Percentiles rank a stretch among this genome's conserved stretches.
Conservation (phyloP, 2,113 vertebrate species). For the Pluvialis apricaria region DNA sequence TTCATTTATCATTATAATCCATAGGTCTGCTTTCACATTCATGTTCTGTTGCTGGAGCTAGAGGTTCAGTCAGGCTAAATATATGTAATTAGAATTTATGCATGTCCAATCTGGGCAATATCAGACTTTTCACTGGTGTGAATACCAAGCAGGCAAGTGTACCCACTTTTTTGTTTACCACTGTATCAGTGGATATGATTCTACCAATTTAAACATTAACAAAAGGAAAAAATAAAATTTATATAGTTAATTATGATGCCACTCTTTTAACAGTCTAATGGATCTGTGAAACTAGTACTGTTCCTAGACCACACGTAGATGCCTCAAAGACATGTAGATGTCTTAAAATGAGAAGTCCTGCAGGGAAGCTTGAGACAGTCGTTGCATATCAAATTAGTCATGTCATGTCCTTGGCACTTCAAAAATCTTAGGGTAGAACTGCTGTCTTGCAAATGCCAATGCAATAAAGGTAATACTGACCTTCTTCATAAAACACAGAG, state of each 20-base stretch:
- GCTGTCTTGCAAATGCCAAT: background rate
- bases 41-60: background rate
- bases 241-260: background rate
- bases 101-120: background rate
- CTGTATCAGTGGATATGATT: background rate
- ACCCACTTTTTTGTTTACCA: background rate
- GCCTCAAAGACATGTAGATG: background rate
- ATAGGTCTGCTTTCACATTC: background rate
- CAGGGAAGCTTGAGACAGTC: background rate
- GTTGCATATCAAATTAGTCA: accelerated
- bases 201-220: background rate
- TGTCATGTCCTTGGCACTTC: background rate
- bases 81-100: background rate
- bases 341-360: background rate
- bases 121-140: background rate
- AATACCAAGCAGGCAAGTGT: background rate
- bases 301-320: background rate
- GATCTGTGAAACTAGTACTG: background rate
- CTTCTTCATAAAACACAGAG: background rate
- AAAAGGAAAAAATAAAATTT: background rate
- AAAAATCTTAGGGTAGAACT: background rate
- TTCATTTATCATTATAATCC: background rate
- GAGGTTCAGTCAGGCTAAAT: background rate
- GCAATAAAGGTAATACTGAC: background rate
- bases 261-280: background rate